Conservation (phyloP, 1,140 invertebrate genomes). For the Neodiprion lecontei region DNA sequence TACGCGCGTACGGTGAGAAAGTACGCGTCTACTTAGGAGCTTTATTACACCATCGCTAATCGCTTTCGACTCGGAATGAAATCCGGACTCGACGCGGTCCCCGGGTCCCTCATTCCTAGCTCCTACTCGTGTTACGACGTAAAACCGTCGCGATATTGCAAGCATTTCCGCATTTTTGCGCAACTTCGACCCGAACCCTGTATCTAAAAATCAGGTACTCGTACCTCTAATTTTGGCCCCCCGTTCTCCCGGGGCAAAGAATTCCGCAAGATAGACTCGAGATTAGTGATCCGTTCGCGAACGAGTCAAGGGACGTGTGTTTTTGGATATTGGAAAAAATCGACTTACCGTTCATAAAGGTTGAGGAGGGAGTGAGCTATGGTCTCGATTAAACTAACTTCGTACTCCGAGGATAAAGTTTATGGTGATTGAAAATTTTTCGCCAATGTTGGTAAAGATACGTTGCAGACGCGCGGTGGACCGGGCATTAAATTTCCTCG, state of each 20-base stretch:
- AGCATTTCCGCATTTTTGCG: slow-evolving; percentile 39
- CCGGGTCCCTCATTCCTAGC: slow-evolving; percentile 34
- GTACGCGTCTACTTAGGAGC: neutral
- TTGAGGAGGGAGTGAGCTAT: slow-evolving; percentile 20
- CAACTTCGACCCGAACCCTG: slow-evolving; percentile 17
- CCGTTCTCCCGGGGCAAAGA: neutral
- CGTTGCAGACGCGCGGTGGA: slow-evolving; percentile 19
- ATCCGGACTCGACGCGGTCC: slow-evolving; percentile 28
- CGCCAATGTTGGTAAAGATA: neutral
- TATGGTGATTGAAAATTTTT: slow-evolving; percentile 49
- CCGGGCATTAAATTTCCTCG: slow-evolving; percentile 39
- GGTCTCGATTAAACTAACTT: slow-evolving; percentile 23
- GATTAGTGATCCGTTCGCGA: too few species aligned
- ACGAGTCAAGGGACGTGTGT: too few species aligned
- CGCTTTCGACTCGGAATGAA: neutral
- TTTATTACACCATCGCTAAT: neutral
- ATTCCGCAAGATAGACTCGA: too few species aligned
- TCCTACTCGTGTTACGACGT: slow-evolving; percentile 39
- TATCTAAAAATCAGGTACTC: neutral
- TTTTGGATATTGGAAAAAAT: neutral
- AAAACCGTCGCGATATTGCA: slow-evolving; percentile 26
- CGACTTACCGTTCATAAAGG: slow-evolving; percentile 6
- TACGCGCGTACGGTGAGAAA: neutral
- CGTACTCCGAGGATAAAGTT: slow-evolving; percentile 22
- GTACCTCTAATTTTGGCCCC: neutral